Conservation (phyloP, 2,888 invertebrate genomes). For the Leptinotarsa haldemani region DNA sequence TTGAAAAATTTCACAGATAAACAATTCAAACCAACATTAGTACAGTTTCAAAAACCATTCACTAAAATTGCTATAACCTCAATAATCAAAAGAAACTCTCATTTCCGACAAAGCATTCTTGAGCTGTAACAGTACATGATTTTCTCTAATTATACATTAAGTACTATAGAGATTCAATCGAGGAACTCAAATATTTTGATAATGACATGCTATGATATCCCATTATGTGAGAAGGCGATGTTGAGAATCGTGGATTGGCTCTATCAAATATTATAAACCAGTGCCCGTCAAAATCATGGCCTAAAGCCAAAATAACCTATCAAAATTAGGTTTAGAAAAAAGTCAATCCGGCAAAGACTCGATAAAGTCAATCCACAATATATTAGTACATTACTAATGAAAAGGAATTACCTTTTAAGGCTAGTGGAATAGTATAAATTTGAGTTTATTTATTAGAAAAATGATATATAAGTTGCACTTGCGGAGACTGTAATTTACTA, state of each 20-base stretch:
- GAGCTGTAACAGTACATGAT: background rate
- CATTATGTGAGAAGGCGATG: background rate
- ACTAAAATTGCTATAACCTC: constrained; percentile 6
- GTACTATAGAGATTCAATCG: background rate
- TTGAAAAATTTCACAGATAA: constrained; percentile 29
- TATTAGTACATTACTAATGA: constrained; percentile 11
- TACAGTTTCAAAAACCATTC: constrained; percentile 29
- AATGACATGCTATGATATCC: background rate
- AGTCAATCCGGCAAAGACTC: background rate
- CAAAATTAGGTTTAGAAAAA: constrained; percentile 13
- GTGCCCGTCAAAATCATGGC: background rate
- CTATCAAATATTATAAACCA: background rate
- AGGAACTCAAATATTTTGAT: background rate
- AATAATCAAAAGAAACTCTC: constrained; percentile 9
- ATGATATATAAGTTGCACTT: constrained; percentile 19
- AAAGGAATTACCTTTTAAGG: constrained; percentile 10
- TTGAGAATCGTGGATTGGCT: background rate
- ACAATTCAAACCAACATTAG: constrained; percentile 34
- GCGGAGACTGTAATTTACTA: constrained; percentile 16
- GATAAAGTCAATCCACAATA: constrained; percentile 17
- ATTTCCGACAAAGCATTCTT: background rate
- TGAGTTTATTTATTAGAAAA: background rate
- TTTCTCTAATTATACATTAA: background rate
- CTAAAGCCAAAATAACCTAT: background rate
- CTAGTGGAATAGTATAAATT: constrained; percentile 5